Base-by-base conservation (phyloP, 2,888 invertebrate genomes). In the Lamproptera curius region DNA sequence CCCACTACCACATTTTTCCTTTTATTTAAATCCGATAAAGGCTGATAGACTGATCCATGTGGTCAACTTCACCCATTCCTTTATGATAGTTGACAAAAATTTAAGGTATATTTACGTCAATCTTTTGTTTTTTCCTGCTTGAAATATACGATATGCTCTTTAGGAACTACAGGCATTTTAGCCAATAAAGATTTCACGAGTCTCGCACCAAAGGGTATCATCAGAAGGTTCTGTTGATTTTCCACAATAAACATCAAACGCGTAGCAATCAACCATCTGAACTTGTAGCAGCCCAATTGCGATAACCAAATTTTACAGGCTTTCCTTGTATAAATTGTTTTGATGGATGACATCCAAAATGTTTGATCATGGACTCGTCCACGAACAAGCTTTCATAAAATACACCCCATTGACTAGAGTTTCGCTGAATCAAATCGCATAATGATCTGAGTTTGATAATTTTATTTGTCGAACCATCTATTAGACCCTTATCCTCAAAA, bases 11-110 rank as follows among this genome's bases (percentile, higher is more conserved):
- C 42, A 57, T 16, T 37, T 16, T 37, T 16, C 16, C 31, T 31
- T n/a, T 31, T 31, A 31, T 35, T 35, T 41, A 28, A 35, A 13
- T 60, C 35, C 6, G 37, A 37, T 59, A 59, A 5, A 56, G 43
- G 16, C 46, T 15, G 16, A 60, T 52, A 15, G 55, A 54, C 46
- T 59, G 59, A 48, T 61, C 61, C 47, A 53, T 44, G 51, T 57
- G 54, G 45, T 62, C 59, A 16, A 59, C 57, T 26, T 56, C 58
- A 42, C 60, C 57, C 59, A 61, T 56, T 42, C 50, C 43, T 52
- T 54, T 56, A 46, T 59, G 58, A 45, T 62, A 59, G 37, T 45
- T 58, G 40, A 49, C 40, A 50, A 59, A 59, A 36, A 59, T 11
- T 44, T 49, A 35, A 39, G 61, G 58, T n/a, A n/a, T n/a, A n/a